Evolutionary conservation across 2,888 invertebrate species (phyloP).

Genomic region (Crioceris asparagi): DNA sequence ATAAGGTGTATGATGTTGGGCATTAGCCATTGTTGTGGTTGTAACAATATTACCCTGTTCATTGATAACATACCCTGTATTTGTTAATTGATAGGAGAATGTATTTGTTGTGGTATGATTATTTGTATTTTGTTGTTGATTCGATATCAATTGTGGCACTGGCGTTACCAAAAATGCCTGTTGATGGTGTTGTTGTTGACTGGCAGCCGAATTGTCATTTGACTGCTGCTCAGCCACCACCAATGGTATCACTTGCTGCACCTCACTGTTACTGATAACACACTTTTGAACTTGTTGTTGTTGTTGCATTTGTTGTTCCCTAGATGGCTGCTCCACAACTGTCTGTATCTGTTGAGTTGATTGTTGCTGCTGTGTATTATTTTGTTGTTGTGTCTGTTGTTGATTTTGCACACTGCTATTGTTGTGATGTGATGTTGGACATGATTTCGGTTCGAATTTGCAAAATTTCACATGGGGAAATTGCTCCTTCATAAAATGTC

Average conservation of each 20-base stretch:
- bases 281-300: conserved; percentile 41
- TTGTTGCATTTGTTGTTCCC: conserved; percentile 37
- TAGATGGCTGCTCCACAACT: conserved; percentile 28
- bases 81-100: conserved; percentile 38
- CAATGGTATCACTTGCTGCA: conserved; percentile 53
- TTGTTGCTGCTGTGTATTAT: conserved; percentile 38
- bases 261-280: conserved; percentile 44
- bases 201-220: conserved; percentile 34
- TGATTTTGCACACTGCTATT: conserved; percentile 26
- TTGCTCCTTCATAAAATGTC: conserved; percentile 72
- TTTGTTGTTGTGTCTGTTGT: conserved; percentile 35
- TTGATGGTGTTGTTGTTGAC: conserved; percentile 42
- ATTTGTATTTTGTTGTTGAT: conserved; percentile 31
- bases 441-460: conserved; percentile 48
- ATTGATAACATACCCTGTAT: conserved; percentile 38
- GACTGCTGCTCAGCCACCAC: no score
- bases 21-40: conserved; percentile 34
- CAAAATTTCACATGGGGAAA: conserved; percentile 66
- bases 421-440: conserved; percentile 31
- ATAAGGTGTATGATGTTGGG: conserved; percentile 37
- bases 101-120: conserved; percentile 34
- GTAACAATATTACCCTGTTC: conserved; percentile 39
- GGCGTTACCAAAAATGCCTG: conserved; percentile 56
- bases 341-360: conserved; percentile 36
- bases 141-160: conserved; percentile 51